Evolutionary conservation across 2,797 vertebrate genomes (phyloP).

Genomic region (Euthynnus affinis): DNA sequence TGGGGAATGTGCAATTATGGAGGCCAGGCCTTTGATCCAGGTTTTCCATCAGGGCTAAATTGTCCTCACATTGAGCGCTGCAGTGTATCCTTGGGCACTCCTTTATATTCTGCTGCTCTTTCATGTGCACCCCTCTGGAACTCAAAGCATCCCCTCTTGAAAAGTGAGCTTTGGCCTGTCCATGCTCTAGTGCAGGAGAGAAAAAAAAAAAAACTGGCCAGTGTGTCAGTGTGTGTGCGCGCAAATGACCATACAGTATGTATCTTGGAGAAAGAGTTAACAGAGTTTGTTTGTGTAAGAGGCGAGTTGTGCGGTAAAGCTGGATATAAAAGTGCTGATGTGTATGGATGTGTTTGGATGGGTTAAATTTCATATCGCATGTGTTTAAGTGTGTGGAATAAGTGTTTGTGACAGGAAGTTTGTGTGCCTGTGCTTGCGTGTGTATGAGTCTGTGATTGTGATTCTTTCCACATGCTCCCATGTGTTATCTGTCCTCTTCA

Average conservation of each 20-base stretch:
- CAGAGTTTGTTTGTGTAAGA: conserved; percentile 31
- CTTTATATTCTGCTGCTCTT: conserved; percentile 87
- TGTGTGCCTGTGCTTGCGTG: conserved; percentile 64
- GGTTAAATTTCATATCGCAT: conserved; percentile 49
- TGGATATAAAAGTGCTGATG: conserved; percentile 37
- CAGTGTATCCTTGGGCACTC: conserved; percentile 89
- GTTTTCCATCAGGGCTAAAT: conserved; percentile 90
- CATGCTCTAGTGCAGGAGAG: conserved; percentile 78
- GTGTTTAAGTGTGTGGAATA: conserved; percentile 42
- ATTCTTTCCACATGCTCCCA: conserved; percentile 81
- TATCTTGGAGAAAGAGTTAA: conserved; percentile 19
- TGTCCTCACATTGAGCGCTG: conserved; percentile 88
- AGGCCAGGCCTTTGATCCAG: conserved; percentile 88
- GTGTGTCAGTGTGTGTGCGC: conserved; percentile 40
- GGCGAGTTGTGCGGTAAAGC: conserved; percentile 16
- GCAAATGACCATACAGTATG: conserved; percentile 38
- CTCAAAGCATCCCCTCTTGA: conserved; percentile 88
- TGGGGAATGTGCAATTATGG: conserved; percentile 91
- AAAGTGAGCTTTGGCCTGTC: conserved; percentile 86
- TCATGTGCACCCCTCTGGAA: conserved; percentile 89
- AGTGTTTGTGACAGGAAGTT: conserved; percentile 77
- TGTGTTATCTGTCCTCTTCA: conserved; percentile 80
- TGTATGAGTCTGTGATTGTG: conserved; percentile 67
- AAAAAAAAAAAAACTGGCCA: conserved; percentile 40
- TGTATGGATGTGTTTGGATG: conserved; percentile 56